Conservation (phyloP, 2,797 vertebrate genomes). For the Picus viridis region DNA sequence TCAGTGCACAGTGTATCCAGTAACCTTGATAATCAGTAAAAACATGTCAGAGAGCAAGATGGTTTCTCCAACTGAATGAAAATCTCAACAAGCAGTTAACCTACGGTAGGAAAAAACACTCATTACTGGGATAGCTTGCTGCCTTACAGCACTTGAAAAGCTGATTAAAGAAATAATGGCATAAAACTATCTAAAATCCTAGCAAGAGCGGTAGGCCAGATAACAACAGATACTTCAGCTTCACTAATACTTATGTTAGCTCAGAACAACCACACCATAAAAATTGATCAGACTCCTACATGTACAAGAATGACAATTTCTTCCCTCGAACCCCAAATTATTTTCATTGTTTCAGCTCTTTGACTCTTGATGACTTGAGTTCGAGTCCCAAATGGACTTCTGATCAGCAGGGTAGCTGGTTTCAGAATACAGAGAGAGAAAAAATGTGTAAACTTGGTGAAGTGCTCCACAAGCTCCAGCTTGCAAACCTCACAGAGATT, state of each 20-base stretch:
- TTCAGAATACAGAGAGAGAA: conserved; percentile 51
- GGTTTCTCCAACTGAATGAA: conserved; percentile 67
- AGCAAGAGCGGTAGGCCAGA: neutral
- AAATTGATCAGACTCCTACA: neutral
- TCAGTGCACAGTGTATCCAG: conserved; percentile 59
- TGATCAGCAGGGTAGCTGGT: conserved; percentile 66
- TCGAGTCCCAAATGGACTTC: conserved; percentile 49
- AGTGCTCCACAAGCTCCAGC: conserved; percentile 56
- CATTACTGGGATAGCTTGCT: conserved; percentile 73
- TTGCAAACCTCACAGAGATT: conserved; percentile 51
- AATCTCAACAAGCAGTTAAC: conserved; percentile 75
- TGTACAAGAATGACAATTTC: conserved; percentile 59
- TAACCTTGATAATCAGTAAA: conserved; percentile 79
- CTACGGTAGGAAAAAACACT: conserved; percentile 71
- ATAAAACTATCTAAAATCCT: conserved; percentile 17
- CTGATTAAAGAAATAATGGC: conserved; percentile 73
- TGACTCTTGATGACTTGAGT: conserved; percentile 38
- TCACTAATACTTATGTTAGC: neutral
- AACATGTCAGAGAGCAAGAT: conserved; percentile 63
- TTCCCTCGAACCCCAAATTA: neutral
- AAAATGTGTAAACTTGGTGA: conserved; percentile 71
- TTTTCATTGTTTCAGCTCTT: conserved; percentile 47
- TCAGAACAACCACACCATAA: conserved; percentile 3
- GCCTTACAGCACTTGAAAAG: conserved; percentile 71
- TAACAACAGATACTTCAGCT: conserved; percentile 8